Base-by-base conservation (phyloP, 1,140 invertebrate species). In the Ptiloglossa arizonensis region DNA sequence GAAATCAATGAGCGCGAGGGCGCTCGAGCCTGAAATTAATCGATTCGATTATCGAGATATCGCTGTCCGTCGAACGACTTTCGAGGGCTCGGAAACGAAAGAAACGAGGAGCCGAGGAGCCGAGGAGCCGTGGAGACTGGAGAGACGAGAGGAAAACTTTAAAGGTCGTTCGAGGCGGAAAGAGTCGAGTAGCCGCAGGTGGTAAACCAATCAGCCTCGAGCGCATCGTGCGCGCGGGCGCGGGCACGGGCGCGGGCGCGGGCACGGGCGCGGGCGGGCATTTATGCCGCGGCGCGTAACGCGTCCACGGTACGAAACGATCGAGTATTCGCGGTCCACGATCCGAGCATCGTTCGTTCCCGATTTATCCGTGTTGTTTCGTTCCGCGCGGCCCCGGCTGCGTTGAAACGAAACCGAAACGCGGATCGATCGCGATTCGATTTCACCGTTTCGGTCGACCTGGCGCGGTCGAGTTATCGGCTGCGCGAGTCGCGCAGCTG, bases 131-230 rank as follows among this genome's bases (percentile, higher is more conserved):
- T 13, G 32, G 57, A 44, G 24, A 29, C 29, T 32, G 44, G 56
- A 56, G 46, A 54, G 4, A 27, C 44, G 57, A 68, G 48, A 71
- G 64, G 41, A 5, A 63, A 59, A 62, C 29, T 71, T 71, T 44
- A 71, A 77, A 77, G 57, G 46, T 13, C 57, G 17, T 77, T 46
- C 38, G 27, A 63, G 24, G 57, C 59, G 68, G 46, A 54, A 77
- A 72, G 68, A 78, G 68, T 38, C n/a, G 41, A 64, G 69, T 64
- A 79, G 76, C 76, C 50, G 76, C 76, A 73, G 76, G 76, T 79
- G 76, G 76, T 79, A 79, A 79, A 79, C 76, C 76, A 73, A 79
- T 79, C 76, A 79, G 69, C 69, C 69, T 17, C 76, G 38, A 66
- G 68, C 41, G 60, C 32, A 79, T 54, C 41, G 60, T 44, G 29